Evolutionary conservation across 2,888 invertebrate species (phyloP).

Genomic region (Gymnosoma rotundatum): DNA sequence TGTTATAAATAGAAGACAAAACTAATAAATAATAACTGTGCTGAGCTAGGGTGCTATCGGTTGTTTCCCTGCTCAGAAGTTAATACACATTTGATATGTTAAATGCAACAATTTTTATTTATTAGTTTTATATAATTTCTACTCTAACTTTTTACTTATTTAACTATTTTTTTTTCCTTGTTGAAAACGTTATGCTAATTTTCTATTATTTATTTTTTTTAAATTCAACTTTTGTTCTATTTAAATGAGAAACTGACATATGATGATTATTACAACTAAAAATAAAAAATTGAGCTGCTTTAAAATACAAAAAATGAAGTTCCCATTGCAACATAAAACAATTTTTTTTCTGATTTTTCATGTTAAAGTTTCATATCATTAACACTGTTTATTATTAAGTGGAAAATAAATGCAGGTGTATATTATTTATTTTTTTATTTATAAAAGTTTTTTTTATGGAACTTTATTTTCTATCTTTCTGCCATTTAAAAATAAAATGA

Average conservation of each 20-base stretch:
- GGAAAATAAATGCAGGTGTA: slow-evolving; percentile 47
- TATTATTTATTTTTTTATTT: slow-evolving; percentile 1
- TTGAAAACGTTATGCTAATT: neutral
- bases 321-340: neutral
- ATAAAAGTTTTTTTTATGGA: neutral
- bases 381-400: slow-evolving; percentile 39
- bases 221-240: slow-evolving; percentile 19
- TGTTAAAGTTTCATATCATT: slow-evolving; percentile 50
- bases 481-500: slow-evolving; percentile 48
- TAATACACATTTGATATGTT: neutral
- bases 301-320: no score
- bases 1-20: no score
- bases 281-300: slow-evolving; percentile 9
- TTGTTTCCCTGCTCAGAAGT: neutral
- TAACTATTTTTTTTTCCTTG: neutral
- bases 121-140: neutral
- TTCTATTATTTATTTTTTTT: neutral
- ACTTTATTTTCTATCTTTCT: slow-evolving; percentile 47
- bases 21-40: neutral
- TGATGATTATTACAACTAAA: slow-evolving; percentile 26
- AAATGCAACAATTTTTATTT: neutral
- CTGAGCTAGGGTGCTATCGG: neutral
- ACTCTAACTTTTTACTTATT: neutral
- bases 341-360: neutral
- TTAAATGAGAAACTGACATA: slow-evolving; percentile 42